Base-by-base conservation (phyloP, 1,140 invertebrate genomes). In the Lordiphosa collinella region DNA sequence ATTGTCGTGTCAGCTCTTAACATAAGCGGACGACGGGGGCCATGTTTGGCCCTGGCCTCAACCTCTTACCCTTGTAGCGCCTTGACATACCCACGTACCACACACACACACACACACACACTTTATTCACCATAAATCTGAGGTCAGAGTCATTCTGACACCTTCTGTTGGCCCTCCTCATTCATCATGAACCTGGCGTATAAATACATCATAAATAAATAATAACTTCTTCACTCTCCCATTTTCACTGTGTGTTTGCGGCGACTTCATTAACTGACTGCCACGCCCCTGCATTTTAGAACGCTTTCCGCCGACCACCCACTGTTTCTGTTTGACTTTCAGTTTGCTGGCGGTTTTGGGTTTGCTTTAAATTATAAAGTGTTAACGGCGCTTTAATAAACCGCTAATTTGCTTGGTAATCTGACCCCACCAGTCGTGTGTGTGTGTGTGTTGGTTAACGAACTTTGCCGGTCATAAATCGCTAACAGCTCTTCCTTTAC, bases 361-460 rank as follows among this genome's bases (percentile, higher is more conserved):
- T 48, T n/a, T 51, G 50, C 66, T 31, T 69, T 68, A 69, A 70
- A 69, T 70, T 69, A 70, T 70, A 69, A 70, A 70, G 67, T 70
- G 67, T 70, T 70, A 70, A 70, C 55, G 57, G 48, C 58, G 46
- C 67, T 70, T 70, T 70, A 70, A 70, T 70, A 70, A 70, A 70
- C 67, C 67, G 58, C 67, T 70, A 70, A 70, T 70, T 70, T 70
- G 57, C 58, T 44, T 51, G 64, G 67, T 63, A 62, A 70, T 62
- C 67, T 68, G 66, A 69, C 43, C 64, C 56, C 55, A 3, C 18
- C 18, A 50, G 9, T 32, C 48, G n/a, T 41, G 22, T 31, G 55
- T 18, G 35, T 60, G 13, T 65, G 48, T 52, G 25, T 64, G 56
- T 37, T 32, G 16, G 49, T 34, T 54, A 68, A 61, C 56, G 49